Percentiles rank a stretch among this genome's conserved stretches.
Conservation (phyloP, 1,140 invertebrate genomes). For the Drosophila dunni region DNA sequence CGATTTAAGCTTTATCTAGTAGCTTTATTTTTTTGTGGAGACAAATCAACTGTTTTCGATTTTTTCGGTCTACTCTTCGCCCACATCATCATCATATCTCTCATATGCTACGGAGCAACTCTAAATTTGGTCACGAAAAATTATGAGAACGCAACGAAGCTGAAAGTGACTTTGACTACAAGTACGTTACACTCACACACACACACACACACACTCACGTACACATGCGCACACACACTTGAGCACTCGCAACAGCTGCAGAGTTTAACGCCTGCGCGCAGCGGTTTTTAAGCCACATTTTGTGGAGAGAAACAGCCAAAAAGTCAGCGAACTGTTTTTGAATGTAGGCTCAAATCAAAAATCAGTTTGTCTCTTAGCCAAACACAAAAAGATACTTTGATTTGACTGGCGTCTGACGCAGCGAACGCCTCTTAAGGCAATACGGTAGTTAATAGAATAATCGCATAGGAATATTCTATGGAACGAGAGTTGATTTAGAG, state of each 20-base stretch:
- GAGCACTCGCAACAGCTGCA: conserved; percentile 12
- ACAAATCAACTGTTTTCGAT: conserved; percentile 45
- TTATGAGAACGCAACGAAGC: conserved; percentile 77
- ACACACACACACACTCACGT: conserved; percentile 28
- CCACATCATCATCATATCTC: conserved; percentile 40
- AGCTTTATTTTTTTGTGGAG: neutral
- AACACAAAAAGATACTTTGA: conserved; percentile 37
- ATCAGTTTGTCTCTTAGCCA: conserved; percentile 45
- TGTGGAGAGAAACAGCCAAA: conserved; percentile 49
- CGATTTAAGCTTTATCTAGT: too few species aligned
- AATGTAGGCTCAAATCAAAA: conserved; percentile 48
- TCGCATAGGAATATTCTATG: conserved; percentile 9
- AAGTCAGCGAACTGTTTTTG: conserved; percentile 43
- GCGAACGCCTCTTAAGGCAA: conserved; percentile 54
- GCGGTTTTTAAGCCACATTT: conserved; percentile 53
- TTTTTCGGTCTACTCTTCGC: conserved; percentile 55
- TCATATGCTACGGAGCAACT: conserved; percentile 32
- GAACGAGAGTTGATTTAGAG: conserved; percentile 28
- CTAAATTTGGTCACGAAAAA: conserved; percentile 80
- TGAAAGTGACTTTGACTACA: conserved; percentile 82
- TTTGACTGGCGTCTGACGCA: conserved; percentile 65
- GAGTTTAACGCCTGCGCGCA: conserved; percentile 72
- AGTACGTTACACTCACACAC: conserved; percentile 58
- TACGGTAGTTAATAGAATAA: conserved; percentile 58
- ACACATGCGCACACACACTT: conserved; percentile 5